These are phyloP conservation scores for Odontomachus brunneus DNA, from an alignment of 1,140 invertebrate species.

Conservation along the genomic window DNA sequence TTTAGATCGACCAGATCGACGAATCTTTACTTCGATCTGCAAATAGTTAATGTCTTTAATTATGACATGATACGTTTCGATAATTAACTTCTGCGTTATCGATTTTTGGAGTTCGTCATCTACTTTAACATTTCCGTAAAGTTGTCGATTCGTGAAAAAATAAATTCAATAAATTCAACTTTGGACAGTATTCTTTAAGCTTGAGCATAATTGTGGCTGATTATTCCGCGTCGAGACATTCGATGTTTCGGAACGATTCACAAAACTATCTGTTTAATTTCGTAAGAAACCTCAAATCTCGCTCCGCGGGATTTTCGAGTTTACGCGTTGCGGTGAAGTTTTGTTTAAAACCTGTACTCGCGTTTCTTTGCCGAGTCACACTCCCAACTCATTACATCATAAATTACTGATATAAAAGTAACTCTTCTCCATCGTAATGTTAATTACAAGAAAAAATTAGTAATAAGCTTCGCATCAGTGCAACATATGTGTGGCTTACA, in stretches of 20 bases:
- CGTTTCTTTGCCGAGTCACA: background rate
- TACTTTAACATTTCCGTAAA: no score
- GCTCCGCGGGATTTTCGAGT: background rate
- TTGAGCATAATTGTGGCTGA: background rate
- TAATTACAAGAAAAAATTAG: constrained; percentile 2
- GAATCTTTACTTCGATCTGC: background rate
- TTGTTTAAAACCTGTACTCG: constrained; percentile 30
- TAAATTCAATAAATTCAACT: no score
- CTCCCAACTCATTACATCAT: constrained; percentile 15
- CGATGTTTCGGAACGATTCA: background rate
- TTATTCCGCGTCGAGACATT: background rate
- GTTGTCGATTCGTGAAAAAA: no score
- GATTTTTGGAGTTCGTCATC: no score
- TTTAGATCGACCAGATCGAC: constrained; percentile 17
- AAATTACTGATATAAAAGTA: constrained; percentile 12
- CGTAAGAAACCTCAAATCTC: constrained; percentile 13
- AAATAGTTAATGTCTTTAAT: constrained; percentile 28
- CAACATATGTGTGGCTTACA: background rate
- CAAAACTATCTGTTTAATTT: constrained; percentile 49
- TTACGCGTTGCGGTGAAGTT: background rate
- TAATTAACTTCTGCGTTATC: no score
- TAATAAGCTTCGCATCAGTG: background rate
- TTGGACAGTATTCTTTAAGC: no score
- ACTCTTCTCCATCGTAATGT: background rate
- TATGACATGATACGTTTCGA: no score